Percentiles rank a stretch among this genome's conserved stretches.
phyloP scores from a whole-genome alignment of 2,797 vertebrate genomes.

The Anniella stebbinsi region DNA sequence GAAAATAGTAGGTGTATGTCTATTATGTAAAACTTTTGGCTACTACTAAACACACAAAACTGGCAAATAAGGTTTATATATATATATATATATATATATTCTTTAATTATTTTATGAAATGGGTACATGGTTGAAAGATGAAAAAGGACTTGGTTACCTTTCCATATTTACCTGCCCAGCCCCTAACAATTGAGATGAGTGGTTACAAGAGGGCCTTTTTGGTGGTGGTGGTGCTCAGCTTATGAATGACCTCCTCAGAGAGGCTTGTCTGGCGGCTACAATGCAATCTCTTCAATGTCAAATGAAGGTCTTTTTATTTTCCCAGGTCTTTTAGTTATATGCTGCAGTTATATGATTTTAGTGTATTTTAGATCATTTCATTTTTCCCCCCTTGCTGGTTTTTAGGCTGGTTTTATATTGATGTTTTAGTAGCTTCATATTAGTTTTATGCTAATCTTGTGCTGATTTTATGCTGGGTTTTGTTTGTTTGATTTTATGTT shows the following conservation, averaged over 20 bases:
- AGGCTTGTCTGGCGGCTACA: not conserved
- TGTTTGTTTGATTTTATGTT: not conserved
- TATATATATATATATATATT: no score
- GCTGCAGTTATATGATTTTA: no score
- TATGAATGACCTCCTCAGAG: not conserved
- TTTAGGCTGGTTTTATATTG: not conserved
- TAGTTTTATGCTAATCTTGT: not conserved
- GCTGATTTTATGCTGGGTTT: not conserved
- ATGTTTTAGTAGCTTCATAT: not conserved
- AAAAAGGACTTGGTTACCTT: not conserved
- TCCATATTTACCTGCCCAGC: not conserved
- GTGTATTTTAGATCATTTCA: not conserved
- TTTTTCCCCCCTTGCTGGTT: not conserved
- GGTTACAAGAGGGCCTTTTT: no score
- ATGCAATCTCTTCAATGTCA: not conserved
- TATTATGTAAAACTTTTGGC: constrained; percentile 1
- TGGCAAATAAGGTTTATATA: not conserved
- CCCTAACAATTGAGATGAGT: no score
- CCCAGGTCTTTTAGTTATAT: no score
- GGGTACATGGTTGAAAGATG: not conserved
- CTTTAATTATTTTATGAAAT: not conserved
- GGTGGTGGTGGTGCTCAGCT: no score
- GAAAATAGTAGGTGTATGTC: constrained; percentile 11
- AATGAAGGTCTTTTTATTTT: not conserved
- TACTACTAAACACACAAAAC: not conserved